Base-by-base conservation (phyloP, 2,888 invertebrate species). In the Pyrgus malvae region DNA sequence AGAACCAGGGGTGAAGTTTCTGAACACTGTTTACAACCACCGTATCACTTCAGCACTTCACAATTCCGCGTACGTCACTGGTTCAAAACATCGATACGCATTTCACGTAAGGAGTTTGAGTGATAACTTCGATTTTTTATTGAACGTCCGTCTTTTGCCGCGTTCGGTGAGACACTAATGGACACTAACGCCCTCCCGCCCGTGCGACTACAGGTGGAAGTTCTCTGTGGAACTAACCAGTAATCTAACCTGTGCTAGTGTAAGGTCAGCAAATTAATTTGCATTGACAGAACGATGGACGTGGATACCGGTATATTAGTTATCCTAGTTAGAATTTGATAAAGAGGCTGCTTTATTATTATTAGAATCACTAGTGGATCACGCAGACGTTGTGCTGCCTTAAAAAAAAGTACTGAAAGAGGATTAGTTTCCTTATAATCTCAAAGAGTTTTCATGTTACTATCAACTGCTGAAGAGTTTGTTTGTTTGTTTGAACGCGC, bases 51-150 rank as follows among this genome's bases (percentile, higher is more conserved):
- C 68, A 70, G 56, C 87, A 87, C 83, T 78, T 67, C 82, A 80
- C 82, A 59, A 58, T 63, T 61, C 63, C 56, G 56, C 65, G 63
- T 70, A 59, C 61, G 62, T 58, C 55, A 66, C 62, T 70, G 68
- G 61, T 64, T 71, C 71, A 74, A 74, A 75, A 75, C 77, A 74
- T 74, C 74, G 70, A 74, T 80, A 79, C 74, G 66, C 68, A 70
- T 53, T 63, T 64, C 69, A 69, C 83, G 87, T 83, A 83, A 77
- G 74, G 76, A 82, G 80, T 80, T 76, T 75, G 72, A 75, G 55
- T 59, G 55, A 53, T 56, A 64, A 63, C 59, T 58, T 60, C 45
- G 61, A 35, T 45, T 55, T 25, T 54, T 60, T 45, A 44, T 44
- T 50, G 11, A 48, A 59, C 64, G 67, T 65, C 62, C 64, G 23